Conservation (phyloP, 1,140 invertebrate species). For the Metaphire vulgaris region DNA sequence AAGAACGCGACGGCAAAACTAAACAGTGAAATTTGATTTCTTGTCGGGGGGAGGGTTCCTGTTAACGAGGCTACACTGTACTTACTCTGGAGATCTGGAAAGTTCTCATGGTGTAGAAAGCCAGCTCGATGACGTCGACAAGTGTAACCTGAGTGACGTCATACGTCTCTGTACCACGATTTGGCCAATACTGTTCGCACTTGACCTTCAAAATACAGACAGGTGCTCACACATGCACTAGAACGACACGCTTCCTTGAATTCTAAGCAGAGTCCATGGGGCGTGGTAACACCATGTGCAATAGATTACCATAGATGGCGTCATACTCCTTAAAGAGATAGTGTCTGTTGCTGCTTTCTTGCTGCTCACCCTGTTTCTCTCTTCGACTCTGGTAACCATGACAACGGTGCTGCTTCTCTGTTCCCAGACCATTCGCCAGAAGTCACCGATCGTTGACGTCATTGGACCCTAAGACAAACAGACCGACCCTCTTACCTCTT, state of each 20-base stretch:
- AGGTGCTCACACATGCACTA: too few species aligned
- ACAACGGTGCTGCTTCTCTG: slow-evolving; percentile 94
- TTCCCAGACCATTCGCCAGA: slow-evolving; percentile 49
- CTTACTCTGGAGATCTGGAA: slow-evolving; percentile 67
- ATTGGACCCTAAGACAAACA: slow-evolving; percentile 26
- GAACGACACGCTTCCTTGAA: too few species aligned
- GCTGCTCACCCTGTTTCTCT: slow-evolving; percentile 10
- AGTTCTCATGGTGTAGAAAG: slow-evolving; percentile 93
- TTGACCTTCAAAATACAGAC: slow-evolving; percentile 39
- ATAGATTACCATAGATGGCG: too few species aligned
- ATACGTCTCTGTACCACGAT: slow-evolving; percentile 83
- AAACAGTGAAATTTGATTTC: too few species aligned
- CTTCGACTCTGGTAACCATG: slow-evolving; percentile 52
- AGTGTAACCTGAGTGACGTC: slow-evolving; percentile 78
- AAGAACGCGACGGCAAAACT: too few species aligned
- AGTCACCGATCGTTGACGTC: slow-evolving; percentile 13
- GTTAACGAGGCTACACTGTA: too few species aligned
- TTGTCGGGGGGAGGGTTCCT: too few species aligned
- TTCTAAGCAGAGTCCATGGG: too few species aligned
- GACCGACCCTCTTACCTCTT: not conserved
- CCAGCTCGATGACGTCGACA: slow-evolving; percentile 86
- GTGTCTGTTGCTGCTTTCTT: too few species aligned
- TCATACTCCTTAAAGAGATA: too few species aligned
- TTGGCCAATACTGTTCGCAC: slow-evolving; percentile 96
- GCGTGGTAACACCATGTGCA: too few species aligned